Base-by-base conservation (phyloP, 2,113 vertebrate species). In the Toxostoma redivivum region DNA sequence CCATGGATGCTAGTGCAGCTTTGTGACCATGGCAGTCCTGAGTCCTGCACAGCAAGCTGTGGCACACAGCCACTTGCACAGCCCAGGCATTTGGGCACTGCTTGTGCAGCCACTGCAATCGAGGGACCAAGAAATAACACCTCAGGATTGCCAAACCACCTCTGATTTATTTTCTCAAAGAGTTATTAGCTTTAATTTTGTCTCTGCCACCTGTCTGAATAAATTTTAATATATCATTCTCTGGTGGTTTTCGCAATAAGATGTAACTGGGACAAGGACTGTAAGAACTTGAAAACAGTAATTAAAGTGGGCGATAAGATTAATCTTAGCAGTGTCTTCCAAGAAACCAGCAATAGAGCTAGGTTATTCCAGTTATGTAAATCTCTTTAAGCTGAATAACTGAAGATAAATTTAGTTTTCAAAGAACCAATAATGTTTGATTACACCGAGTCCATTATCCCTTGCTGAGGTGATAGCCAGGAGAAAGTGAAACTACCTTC, bases 291-390 rank as follows among this genome's bases (percentile, higher is more conserved):
- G 83, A 92, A 95, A 92, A 94, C 51, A 91, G 45, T 91, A 90
- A 96, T 97, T 96, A 95, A 95, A 94, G 70, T 79, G 60, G 79
- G 53, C 95, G 95, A 95, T 90, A 90, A 95, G 81, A 88, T 92
- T 92, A 76, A 81, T 86, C 73, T 79, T 93, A 91, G 79, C 0
- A 12, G 67, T 95, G 78, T 93, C 86, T 96, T 97, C 80, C 71
- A 97, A 95, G 88, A 95, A 93, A 91, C 74, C 94, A 95, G 72
- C 69, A 94, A 91, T 31, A 95, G 56, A 83, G 61, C 72, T 81
- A 89, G 42, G 83, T 92, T 95, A 83, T 97, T 94, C 74, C 80
- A 97, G 94, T 95, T 97, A 95, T 84, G 91, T 93, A 96, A 95
- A 96, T 95, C 56, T 74, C 92, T 94, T 80, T 37, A 69, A 85